Evolutionary conservation across 1,140 invertebrate species (phyloP).

Genomic region (Dendrolimus kikuchii): DNA sequence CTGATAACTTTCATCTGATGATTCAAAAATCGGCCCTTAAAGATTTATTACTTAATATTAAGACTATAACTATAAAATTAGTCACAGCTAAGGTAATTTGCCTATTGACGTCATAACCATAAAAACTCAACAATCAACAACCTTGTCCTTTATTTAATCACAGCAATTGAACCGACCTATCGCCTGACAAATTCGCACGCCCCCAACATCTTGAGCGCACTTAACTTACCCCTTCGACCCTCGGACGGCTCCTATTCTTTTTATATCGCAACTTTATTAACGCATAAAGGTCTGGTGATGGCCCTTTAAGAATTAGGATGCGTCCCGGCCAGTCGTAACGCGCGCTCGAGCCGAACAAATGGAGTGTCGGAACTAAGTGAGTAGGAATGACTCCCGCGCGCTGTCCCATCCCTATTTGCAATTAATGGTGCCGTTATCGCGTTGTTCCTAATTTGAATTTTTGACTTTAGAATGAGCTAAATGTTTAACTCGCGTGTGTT

Average conservation of each 20-base stretch:
- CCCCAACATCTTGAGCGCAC: conserved; percentile 61
- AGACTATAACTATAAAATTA: too few relatives aligned
- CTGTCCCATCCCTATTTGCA: conserved; percentile 38
- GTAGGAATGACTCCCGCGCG: conserved; percentile 10
- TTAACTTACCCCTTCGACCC: conserved; percentile 66
- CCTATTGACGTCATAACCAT: too few relatives aligned
- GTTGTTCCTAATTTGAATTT: conserved; percentile 49
- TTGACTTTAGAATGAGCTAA: conserved; percentile 1
- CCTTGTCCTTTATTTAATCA: conserved; percentile 65
- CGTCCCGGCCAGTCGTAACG: conserved; percentile 46
- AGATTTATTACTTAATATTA: too few relatives aligned
- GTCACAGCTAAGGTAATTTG: too few relatives aligned
- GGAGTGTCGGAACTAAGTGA: conserved; percentile 46
- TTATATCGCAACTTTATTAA: conserved; percentile 72
- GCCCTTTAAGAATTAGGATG: conserved; percentile 69
- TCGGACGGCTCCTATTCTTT: conserved; percentile 65
- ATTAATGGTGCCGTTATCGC: conserved; percentile 50
- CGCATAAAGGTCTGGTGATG: conserved; percentile 69
- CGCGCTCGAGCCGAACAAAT: conserved; percentile 58
- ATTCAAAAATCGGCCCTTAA: too few relatives aligned
- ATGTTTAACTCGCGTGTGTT: background rate
- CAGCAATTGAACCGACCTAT: conserved; percentile 49
- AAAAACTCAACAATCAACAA: too few relatives aligned
- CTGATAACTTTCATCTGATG: too few relatives aligned
- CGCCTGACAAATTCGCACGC: conserved; percentile 68